A percentile compares a stretch with the other conserved stretches of the same genome.
Conservation (phyloP, 1,140 invertebrate genomes). For the Batillaria attramentaria region DNA sequence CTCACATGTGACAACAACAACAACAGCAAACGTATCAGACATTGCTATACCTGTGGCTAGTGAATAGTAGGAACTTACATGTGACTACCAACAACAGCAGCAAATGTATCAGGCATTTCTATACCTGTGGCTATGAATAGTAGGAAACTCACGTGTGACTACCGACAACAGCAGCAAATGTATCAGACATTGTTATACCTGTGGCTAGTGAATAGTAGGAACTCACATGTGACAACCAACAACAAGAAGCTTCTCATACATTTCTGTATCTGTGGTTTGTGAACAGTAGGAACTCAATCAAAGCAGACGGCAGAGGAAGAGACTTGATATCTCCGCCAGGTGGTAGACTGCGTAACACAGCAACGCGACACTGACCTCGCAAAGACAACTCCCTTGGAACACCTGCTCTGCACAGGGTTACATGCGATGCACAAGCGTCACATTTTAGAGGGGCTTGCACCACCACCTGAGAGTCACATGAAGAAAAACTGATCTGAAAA, state of each 20-base stretch:
- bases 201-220: background rate
- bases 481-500: background rate
- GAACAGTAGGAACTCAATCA: background rate
- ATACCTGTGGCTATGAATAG: background rate
- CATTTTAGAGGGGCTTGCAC: background rate
- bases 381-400: background rate
- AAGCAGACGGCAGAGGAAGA: background rate
- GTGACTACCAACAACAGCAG: background rate
- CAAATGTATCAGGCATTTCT: background rate
- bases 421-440: background rate
- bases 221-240: background rate
- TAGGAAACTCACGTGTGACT: background rate
- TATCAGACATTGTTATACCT: background rate
- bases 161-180: background rate
- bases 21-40: background rate
- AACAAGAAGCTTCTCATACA: background rate
- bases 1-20: background rate
- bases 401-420: background rate
- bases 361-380: background rate
- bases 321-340: background rate
- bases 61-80: background rate
- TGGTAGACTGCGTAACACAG: background rate
- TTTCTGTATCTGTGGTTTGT: background rate
- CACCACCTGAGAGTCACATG: background rate
- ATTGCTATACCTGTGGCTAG: background rate